Evolutionary conservation across 2,888 invertebrate genomes (phyloP), one percentile per base, ranked within the genome.

Genomic region (Hirudinaria manillensis): DNA sequence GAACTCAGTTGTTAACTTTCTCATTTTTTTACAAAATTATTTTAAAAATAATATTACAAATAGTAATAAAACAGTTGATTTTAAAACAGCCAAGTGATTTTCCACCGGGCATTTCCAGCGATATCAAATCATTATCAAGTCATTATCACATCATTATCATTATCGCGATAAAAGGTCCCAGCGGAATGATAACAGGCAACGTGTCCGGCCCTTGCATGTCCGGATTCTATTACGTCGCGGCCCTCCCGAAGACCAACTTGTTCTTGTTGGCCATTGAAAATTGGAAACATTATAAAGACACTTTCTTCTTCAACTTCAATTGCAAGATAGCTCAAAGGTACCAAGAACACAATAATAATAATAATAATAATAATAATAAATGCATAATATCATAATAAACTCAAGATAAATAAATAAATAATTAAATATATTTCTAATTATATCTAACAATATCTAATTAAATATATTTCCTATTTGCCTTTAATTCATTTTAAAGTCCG

Each of bases 161-260:
- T 1, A 61, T 24, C 61, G 21, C 61, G n/a, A 7, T n/a, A 61
- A 61, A 61, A 84, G 84, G 83, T 51, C 81, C 82, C 1, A 85
- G 84, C 80, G 81, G 83, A 56, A 85, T 86, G 85, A 81, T 86
- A 21, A 83, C 84, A 19, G 85, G 85, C 6, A 86, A 86, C 80
- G 84, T 86, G 6, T 83, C 84, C 3, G 86, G 86, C 2, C 86
- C 86, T 0, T 86, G 86, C 78, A 86, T 85, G 85, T 84, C 84
- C 21, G 86, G 86, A 3, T 86, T 84, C 79, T 86, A 86, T 79
- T 86, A 86, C 78, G 84, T 86, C 19, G 84, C 84, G 3, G 82
- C 83, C 2, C 80, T 86, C 73, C 85, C 85, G 4, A 83, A 83
- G 75, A 86, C 86, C 36, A 86, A 86, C 77, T 81, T 86, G 3